phyloP scores from a whole-genome alignment of 2,113 vertebrate species.

The Alosa alosa region DNA sequence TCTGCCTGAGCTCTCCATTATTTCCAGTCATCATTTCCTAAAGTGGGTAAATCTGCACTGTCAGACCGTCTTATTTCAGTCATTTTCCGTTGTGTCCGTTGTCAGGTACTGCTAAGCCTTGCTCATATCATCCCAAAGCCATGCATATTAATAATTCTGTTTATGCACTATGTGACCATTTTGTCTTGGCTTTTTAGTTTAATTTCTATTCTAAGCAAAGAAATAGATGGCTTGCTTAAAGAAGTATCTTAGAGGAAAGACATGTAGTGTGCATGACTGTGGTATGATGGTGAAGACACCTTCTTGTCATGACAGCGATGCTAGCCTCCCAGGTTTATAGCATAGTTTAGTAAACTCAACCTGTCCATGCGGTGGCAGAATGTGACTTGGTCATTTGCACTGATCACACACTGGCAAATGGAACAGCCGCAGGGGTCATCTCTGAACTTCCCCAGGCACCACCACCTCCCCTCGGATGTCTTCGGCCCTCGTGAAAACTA shows the following conservation, averaged over 20 bases:
- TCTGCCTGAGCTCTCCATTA: neutral
- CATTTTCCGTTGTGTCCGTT: neutral
- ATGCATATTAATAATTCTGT: neutral
- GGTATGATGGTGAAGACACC: neutral
- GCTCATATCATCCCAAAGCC: neutral
- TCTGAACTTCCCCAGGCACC: neutral
- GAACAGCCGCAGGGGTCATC: neutral
- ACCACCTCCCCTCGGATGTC: slow-evolving; percentile 4
- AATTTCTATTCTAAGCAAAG: neutral
- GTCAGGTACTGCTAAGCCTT: neutral
- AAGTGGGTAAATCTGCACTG: neutral
- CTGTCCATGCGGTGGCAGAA: neutral
- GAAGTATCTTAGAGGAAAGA: neutral
- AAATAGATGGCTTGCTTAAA: neutral
- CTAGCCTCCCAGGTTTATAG: neutral
- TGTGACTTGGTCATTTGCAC: neutral
- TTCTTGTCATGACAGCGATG: neutral
- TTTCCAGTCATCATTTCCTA: neutral
- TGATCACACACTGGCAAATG: slow-evolving; percentile 5
- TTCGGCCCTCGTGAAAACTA: slow-evolving; percentile 33
- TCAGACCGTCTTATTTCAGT: neutral
- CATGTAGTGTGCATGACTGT: neutral
- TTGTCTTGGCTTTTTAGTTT: neutral
- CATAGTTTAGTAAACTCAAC: neutral
- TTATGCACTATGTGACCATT: neutral